These are phyloP conservation scores for Seira sanloemensis DNA, from an alignment of 2,888 invertebrate genomes.

Conservation along the genomic window DNA sequence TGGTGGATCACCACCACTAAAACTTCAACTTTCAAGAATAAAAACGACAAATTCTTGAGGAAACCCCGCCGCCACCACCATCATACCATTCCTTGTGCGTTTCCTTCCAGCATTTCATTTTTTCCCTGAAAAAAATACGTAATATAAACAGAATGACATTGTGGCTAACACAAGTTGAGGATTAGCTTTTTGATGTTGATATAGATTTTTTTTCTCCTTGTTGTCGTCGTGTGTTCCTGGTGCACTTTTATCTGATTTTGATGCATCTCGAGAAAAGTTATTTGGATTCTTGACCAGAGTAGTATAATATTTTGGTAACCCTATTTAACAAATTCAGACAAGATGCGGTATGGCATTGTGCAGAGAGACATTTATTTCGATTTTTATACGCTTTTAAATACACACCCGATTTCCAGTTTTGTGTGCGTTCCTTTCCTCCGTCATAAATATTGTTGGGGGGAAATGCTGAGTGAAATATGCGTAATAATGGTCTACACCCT, in stretches of 20 bases:
- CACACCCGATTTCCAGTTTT: too few relatives aligned
- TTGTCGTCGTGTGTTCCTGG: background rate
- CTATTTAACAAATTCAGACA: too few relatives aligned
- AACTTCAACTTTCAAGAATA: conserved; percentile 25
- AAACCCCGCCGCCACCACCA: conserved; percentile 49
- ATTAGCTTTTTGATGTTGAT: background rate
- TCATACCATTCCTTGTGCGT: background rate
- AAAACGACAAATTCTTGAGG: conserved; percentile 61
- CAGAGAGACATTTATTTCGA: too few relatives aligned
- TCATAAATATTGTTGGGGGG: background rate
- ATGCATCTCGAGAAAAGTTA: too few relatives aligned
- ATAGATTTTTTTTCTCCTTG: background rate
- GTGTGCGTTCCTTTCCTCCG: too few relatives aligned
- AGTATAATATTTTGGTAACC: too few relatives aligned
- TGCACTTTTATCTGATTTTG: too few relatives aligned
- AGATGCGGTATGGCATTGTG: too few relatives aligned
- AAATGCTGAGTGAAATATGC: background rate
- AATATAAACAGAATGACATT: conserved; percentile 7
- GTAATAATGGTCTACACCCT: background rate
- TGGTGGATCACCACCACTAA: conserved; percentile 32
- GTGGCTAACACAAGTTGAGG: too few relatives aligned
- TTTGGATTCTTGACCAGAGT: too few relatives aligned
- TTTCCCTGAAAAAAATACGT: background rate
- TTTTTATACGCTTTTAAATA: too few relatives aligned
- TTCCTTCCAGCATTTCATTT: background rate